Conservation (phyloP, 2,113 vertebrate genomes). For the Urocynchramus pylzowi region DNA sequence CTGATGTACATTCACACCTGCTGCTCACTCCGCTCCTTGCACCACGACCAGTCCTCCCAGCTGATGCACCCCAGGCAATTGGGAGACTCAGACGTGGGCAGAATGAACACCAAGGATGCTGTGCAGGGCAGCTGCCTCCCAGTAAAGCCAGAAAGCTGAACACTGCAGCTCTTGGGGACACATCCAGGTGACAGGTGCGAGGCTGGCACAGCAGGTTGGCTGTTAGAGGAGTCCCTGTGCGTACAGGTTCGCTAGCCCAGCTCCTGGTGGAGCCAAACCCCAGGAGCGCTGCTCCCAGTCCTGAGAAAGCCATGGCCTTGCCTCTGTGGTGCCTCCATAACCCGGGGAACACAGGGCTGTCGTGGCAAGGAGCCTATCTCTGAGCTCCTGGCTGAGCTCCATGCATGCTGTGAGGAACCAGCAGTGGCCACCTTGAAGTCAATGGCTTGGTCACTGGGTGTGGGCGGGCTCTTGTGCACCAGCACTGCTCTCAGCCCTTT, state of each 20-base stretch:
- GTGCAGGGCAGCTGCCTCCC: not conserved
- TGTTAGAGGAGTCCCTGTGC: constrained; percentile 14
- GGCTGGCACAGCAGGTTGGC: not conserved
- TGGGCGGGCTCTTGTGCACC: not conserved
- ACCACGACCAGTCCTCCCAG: not conserved
- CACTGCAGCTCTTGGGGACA: not conserved
- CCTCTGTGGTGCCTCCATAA: not conserved
- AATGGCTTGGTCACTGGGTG: not conserved
- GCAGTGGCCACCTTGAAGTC: not conserved
- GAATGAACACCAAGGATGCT: not conserved
- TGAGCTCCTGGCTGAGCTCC: not conserved
- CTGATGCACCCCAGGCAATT: not conserved
- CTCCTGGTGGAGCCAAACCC: constrained; percentile 3
- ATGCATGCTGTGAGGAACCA: not conserved
- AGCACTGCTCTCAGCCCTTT: not conserved
- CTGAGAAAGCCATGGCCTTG: constrained; percentile 40
- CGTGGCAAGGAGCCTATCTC: not conserved
- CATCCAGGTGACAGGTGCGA: not conserved
- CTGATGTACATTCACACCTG: not conserved
- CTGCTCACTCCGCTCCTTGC: not conserved
- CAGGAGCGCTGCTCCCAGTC: constrained; percentile 19
- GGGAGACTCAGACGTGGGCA: not conserved
- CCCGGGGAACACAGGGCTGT: not conserved
- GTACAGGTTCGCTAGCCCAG: not conserved
- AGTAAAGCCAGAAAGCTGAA: not conserved